Evolutionary conservation across 2,797 vertebrate genomes (phyloP), one percentile per base, ranked within the genome.

Genomic region (Argentina silus): DNA sequence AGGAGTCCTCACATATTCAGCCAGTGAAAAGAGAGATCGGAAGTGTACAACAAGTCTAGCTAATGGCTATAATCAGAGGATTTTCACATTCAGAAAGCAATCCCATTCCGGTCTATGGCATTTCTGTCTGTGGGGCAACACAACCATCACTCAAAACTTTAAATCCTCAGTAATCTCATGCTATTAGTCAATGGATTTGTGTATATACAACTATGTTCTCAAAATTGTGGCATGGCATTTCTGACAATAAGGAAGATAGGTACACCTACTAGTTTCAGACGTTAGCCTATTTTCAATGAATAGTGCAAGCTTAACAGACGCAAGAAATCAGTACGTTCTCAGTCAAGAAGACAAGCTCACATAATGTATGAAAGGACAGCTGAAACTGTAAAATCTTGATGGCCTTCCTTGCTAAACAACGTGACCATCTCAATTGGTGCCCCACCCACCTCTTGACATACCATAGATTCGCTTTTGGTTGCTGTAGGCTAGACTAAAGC

Each of bases 11-110:
- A 19, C 44, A 42, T 65, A 57, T 68, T 63, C 63, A 27, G 19
- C 59, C 60, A 45, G 71, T 55, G 45, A 65, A 67, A 2, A n/a
- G 0, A 36, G 10, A n/a, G 17, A 76, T 65, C 0, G 64, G 36
- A 65, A 47, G 72, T 14, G 15, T 72, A 59, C 55, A 70, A 56
- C 63, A 69, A 15, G 21, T 10, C 43, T 68, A 47, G 44, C 53
- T 63, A 42, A 61, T 57, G 63, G 21, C 14, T 57, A 74, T 56
- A 67, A 78, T 73, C 56, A 73, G 42, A 56, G 64, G 72, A 80
- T 64, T 71, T 66, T 59, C 56, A 76, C 53, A 69, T 74, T 76
- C 56, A 48, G 2, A 42, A 9, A 65, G 53, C 72, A 69, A 66
- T 65, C 6, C 17, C 36, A 67, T 14, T 21, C 10, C 43, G 19